Base-by-base conservation (phyloP, 2,888 invertebrate species). In the Aspidiotus rigidus region DNA sequence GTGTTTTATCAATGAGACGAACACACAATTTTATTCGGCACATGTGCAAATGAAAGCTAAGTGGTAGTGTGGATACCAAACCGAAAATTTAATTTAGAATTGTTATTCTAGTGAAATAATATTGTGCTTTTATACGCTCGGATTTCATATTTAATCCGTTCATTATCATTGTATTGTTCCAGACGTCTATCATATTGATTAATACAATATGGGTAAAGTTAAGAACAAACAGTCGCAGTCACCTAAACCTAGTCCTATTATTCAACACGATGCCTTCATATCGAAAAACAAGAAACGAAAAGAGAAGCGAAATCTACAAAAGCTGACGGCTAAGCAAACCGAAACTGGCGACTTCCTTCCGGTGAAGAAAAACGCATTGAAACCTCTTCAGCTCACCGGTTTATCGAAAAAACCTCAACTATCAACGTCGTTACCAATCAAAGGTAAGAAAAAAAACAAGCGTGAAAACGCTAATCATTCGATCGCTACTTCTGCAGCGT, bases 211-310 rank as follows among this genome's bases (percentile, higher is more conserved):
- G 66, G 59, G 40, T 11, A 66, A 66, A 66, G 28, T 66, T 5
- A 66, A 66, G n/a, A 28, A 66, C 15, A 55, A 42, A 7, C 55
- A 56, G 11, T 66, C 66, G 7, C 57, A 66, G 44, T 57, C 66
- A 28, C 57, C 57, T 57, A 66, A 66, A 44, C 66, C 66, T 7
- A 16, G 66, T 17, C 13, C 55, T 1, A 17, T 56, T 16, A 7
- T 13, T 6, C 56, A 66, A n/a, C 40, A 57, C 44, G 56, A 56
- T 44, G 56, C 54, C 8, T 57, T 57, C n/a, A 66, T 66, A 17
- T 66, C 66, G 9, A 66, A 66, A n/a, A 66, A 66, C n/a, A 56
- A 66, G 39, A 66, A 66, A 57, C 66, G 66, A 15, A 66, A 66
- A 57, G 66, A 66, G 2, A 66, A 66, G 28, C 66, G 66, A 17